phyloP scores from a whole-genome alignment of 2,797 vertebrate genomes.

The Phoebastria nigripes region DNA sequence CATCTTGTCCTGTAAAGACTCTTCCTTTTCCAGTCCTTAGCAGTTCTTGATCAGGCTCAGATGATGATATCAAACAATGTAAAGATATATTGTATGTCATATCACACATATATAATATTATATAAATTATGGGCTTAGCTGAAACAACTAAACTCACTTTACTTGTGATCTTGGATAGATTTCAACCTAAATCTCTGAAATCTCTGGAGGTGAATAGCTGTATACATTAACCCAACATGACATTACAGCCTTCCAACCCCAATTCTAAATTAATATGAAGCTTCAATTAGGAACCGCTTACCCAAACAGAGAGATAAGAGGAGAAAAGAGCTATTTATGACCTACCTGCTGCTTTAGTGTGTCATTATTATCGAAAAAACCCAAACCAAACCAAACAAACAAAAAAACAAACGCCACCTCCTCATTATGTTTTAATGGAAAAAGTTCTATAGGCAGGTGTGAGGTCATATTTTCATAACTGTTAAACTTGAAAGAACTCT shows the following conservation, averaged over 20 bases:
- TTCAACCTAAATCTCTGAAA: constrained; percentile 20
- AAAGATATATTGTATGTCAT: neutral
- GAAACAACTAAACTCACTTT: neutral
- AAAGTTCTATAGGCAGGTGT: neutral
- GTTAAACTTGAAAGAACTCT: neutral
- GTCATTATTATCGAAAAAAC: neutral
- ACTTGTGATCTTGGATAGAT: neutral
- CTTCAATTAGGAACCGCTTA: constrained; percentile 32
- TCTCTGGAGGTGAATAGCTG: neutral
- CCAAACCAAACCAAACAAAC: neutral
- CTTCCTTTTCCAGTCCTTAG: neutral
- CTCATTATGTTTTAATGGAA: neutral
- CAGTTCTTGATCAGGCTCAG: neutral
- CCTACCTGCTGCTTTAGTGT: constrained; percentile 30
- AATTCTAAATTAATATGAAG: constrained; percentile 40
- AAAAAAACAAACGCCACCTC: neutral
- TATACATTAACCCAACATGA: constrained; percentile 25
- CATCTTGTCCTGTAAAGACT: neutral
- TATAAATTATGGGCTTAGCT: neutral
- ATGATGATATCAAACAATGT: neutral
- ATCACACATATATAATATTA: neutral
- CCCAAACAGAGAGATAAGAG: constrained; percentile 18
- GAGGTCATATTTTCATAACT: neutral
- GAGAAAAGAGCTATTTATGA: constrained; percentile 10
- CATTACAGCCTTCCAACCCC: constrained; percentile 16